Conservation (phyloP, 92 coral and sea anemone species). For the Epizoanthus ramosus region DNA sequence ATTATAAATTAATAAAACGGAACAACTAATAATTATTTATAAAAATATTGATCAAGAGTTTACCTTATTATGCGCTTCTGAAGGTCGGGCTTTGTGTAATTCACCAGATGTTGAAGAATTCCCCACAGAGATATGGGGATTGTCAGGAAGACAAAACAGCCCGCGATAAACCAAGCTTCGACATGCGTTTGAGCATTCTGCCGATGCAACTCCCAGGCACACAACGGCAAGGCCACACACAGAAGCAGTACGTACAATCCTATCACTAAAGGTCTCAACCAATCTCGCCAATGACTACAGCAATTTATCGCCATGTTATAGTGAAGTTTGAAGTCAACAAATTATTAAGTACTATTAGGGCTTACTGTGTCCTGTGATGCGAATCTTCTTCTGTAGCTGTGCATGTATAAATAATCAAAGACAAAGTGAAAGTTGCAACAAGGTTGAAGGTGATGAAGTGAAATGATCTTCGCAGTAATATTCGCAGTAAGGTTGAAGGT, state of each 20-base stretch:
- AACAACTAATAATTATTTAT: background rate
- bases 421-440: too few relatives aligned
- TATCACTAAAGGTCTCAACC: conserved; percentile 83
- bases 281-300: conserved; percentile 70
- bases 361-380: background rate
- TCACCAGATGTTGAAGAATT: conserved; percentile 87
- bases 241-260: conserved; percentile 70
- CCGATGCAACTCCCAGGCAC: conserved; percentile 89
- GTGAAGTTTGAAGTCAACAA: conserved; percentile 14
- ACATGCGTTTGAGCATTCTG: conserved; percentile 81
- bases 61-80: conserved; percentile 89
- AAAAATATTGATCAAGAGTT: background rate
- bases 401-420: too few relatives aligned
- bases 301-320: conserved; percentile 46
- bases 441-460: too few relatives aligned
- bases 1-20: too few relatives aligned
- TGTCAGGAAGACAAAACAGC: conserved; percentile 87
- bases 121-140: conserved; percentile 89
- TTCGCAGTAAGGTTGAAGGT: too few relatives aligned
- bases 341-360: too few relatives aligned
- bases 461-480: too few relatives aligned
- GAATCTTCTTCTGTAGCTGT: too few relatives aligned
- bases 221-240: conserved; percentile 86
- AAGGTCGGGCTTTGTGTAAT: conserved; percentile 90
- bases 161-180: conserved; percentile 93